phyloP scores from a whole-genome alignment of 2,797 vertebrate genomes.

The Eutrigla gurnardus region DNA sequence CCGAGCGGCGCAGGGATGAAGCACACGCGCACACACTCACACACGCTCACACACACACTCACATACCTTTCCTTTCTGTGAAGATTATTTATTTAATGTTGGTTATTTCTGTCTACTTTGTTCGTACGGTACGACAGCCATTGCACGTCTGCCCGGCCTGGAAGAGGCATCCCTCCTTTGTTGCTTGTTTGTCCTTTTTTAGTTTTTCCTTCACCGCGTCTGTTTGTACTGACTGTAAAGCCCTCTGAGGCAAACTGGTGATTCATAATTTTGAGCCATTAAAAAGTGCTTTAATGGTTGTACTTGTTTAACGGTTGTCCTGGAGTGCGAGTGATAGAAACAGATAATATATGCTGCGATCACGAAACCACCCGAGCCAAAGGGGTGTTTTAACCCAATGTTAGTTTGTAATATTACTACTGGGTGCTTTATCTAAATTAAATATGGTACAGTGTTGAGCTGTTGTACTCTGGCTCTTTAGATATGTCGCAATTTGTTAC shows the following conservation, averaged over 20 bases:
- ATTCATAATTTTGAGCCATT: neutral
- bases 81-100: neutral
- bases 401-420: neutral
- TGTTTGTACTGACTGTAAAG: neutral
- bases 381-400: neutral
- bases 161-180: neutral
- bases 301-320: neutral
- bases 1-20: conserved; percentile 52
- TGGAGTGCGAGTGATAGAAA: neutral
- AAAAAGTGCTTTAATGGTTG: neutral
- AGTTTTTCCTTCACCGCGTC: neutral
- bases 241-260: neutral
- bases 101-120: neutral
- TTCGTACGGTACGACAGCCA: neutral
- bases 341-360: neutral
- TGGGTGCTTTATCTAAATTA: neutral
- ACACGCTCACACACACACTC: conserved; percentile 25
- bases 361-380: neutral
- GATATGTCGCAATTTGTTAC: neutral
- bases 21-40: conserved; percentile 10
- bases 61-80: neutral
- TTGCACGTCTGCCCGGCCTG: neutral
- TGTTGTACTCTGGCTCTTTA: neutral
- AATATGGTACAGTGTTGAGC: neutral
- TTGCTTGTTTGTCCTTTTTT: neutral